Base-by-base conservation (phyloP, 2,888 invertebrate genomes). In the Idaea aversata region DNA sequence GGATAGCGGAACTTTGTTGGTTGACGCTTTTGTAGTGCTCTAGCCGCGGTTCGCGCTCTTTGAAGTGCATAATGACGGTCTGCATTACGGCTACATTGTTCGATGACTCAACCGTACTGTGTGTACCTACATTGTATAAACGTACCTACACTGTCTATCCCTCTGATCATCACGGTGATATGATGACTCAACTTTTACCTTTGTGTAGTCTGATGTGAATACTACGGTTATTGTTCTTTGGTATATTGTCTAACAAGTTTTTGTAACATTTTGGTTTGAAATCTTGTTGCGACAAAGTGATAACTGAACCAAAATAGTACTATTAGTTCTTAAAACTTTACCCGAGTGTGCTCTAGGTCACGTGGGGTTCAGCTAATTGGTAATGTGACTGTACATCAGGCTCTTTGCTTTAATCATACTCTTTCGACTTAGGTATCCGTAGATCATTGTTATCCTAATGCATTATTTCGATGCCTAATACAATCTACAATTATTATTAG, bases 1-100 rank as follows among this genome's bases (percentile, higher is more conserved):
- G 88, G 85, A 87, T 86, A 86, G 85, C 80, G 81, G 82, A 84
- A 85, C 86, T 85, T 84, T 81, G 87, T 84, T 79, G 82, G 80
- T 79, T 75, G 81, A 72, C 77, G 85, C 82, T 85, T 87, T 88
- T 88, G 90, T 84, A 75, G 76, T 76, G 76, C 74, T 74, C 74
- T 65, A 68, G 64, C 68, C 76, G 64, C 68, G 76, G 81, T 79
- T 83, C 81, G 78, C 81, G 80, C 82, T 84, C 83, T 87, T 89
- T 88, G 86, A 85, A 84, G 84, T 84, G 79, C 82, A 81, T 88
- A 87, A 87, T 87, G 83, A 79, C 79, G 75, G 82, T 78, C 72
- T 77, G 79, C 77, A 79, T 80, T 77, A 79, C 76, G 66, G 75
- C 78, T 73, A 76, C 84, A 87, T 85, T 88, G 86, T 86, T 81